Base-by-base conservation (phyloP, 1,140 invertebrate genomes). In the Glomeris maerens region DNA sequence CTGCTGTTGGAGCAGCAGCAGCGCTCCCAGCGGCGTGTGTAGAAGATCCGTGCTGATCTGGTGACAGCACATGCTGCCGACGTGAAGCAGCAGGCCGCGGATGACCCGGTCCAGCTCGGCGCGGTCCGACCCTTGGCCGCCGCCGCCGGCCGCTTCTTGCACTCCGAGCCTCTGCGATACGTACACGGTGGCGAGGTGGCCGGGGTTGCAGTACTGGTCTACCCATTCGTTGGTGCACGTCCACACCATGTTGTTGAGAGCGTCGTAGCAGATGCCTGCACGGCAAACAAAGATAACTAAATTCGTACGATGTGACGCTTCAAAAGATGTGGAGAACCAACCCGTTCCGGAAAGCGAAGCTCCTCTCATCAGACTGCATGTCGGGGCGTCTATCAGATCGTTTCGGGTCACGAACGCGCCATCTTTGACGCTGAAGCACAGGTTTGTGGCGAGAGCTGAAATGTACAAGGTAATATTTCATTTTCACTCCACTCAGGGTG, bases 151-250 rank as follows among this genome's bases (percentile, higher is more conserved):
- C 17, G 10, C 31, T 36, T 36, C 31, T 49, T 7, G 25, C 1
- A 61, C 53, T 7, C 59, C 58, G 2, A 66, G 58, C 27, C 55
- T 29, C n/a, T 27, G 47, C 21, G 58, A 42, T 47, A 67, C 58
- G 47, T 64, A 61, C 49, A 66, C 64, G 14, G 58, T 51, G 2
- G 66, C 61, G 50, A 63, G 60, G 50, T 68, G 62, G 14, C 63
- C 63, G 26, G 64, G 64, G 52, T 67, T 69, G 42, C 62, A 59
- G 48, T 65, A 69, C 57, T 65, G 63, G 42, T 69, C 66, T 3
- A 68, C 55, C 56, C 59, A 68, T 48, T 66, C 62, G 55, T 54
- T 60, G 44, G 62, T 64, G 44, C 57, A 64, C 27, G 55, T 57
- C 66, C 67, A 69, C 13, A 68, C 62, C 42, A 63, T 39, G 49